Conservation (phyloP, 2,113 vertebrate species). For the Abramis brama region DNA sequence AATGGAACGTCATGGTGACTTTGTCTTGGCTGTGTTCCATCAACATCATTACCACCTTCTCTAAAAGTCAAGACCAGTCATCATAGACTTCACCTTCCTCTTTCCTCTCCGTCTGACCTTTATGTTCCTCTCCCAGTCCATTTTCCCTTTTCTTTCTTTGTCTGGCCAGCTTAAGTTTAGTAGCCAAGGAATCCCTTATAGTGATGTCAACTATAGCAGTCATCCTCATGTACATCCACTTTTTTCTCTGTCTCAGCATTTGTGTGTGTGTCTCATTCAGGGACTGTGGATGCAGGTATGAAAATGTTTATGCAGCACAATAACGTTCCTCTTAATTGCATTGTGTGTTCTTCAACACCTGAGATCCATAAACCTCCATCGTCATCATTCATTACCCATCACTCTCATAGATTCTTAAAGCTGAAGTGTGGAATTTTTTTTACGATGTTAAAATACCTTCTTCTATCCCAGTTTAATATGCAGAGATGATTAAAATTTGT, state of each 20-base stretch:
- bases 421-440: neutral
- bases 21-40: slow-evolving; percentile 6
- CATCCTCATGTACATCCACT: slow-evolving; percentile 51
- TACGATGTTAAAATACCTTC: neutral
- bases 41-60: slow-evolving; percentile 40
- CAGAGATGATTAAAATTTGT: neutral
- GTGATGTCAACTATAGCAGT: slow-evolving; percentile 65
- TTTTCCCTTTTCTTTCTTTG: neutral
- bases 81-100: slow-evolving; percentile 22
- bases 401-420: slow-evolving; percentile 1
- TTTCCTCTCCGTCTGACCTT: slow-evolving; percentile 52
- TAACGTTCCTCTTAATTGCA: slow-evolving; percentile 37
- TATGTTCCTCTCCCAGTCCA: slow-evolving; percentile 39
- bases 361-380: slow-evolving; percentile 31
- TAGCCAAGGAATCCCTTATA: slow-evolving; percentile 8
- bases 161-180: neutral
- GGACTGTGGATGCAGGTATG: slow-evolving; percentile 16
- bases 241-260: slow-evolving; percentile 25
- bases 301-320: slow-evolving; percentile 44
- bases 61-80: slow-evolving; percentile 51
- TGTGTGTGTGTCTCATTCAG: slow-evolving; percentile 31
- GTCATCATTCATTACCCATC: slow-evolving; percentile 28
- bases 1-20: neutral
- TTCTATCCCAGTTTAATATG: slow-evolving; percentile 10
- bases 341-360: slow-evolving; percentile 27